These are phyloP conservation scores for Pituophis catenifer DNA, from an alignment of 2,113 vertebrate species.

Conservation along the genomic window DNA sequence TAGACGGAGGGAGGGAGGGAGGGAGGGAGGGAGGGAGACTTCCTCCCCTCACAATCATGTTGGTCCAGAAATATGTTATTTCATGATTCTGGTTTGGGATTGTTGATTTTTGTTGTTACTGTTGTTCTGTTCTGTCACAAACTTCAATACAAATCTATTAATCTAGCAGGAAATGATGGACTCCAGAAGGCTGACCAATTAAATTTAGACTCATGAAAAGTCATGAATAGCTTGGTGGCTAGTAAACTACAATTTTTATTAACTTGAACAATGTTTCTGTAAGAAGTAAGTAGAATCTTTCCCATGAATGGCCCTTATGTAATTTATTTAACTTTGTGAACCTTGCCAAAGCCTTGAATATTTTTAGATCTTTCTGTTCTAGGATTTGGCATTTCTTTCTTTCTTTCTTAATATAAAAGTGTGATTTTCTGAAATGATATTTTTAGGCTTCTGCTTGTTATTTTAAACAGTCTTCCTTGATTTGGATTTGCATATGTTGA, in stretches of 20 bases:
- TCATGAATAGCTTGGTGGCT: constrained; percentile 65
- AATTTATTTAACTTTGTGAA: constrained; percentile 69
- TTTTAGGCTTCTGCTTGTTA: constrained; percentile 74
- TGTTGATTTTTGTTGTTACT: background rate
- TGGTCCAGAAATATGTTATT: background rate
- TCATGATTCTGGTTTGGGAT: background rate
- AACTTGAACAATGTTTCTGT: constrained; percentile 60
- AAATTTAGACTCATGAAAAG: constrained; percentile 69
- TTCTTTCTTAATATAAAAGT: constrained; percentile 19
- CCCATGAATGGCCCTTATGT: constrained; percentile 66
- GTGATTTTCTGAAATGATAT: constrained; percentile 69
- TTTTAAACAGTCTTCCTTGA: constrained; percentile 69
- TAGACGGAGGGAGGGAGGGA: background rate
- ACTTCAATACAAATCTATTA: constrained; percentile 55
- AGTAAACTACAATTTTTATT: constrained; percentile 63
- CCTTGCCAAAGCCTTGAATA: constrained; percentile 75
- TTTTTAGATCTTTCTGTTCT: constrained; percentile 79
- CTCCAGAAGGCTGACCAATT: constrained; percentile 68
- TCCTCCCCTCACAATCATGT: background rate
- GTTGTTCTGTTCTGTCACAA: constrained; percentile 14
- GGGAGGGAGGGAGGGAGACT: background rate
- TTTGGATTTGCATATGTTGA: constrained; percentile 67
- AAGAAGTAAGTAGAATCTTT: constrained; percentile 63
- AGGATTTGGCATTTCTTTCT: constrained; percentile 66
- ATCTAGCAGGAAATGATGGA: constrained; percentile 65